phyloP scores from a whole-genome alignment of 1,140 invertebrate genomes.

The Drosophila gunungcola region DNA sequence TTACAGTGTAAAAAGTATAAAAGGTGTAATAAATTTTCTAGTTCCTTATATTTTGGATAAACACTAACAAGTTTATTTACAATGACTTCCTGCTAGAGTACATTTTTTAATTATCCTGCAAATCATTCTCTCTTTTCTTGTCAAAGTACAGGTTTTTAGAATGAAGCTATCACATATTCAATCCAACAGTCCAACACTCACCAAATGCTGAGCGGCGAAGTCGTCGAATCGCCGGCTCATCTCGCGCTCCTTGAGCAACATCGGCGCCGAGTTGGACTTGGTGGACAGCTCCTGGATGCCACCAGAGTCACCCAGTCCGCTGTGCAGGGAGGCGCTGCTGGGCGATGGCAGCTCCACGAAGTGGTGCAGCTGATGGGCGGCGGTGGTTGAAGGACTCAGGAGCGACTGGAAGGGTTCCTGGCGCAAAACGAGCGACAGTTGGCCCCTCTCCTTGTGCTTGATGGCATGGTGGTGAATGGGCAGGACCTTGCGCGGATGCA shows the following conservation, averaged over 20 bases:
- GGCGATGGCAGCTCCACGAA: slow-evolving; percentile 81
- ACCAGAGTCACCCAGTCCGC: slow-evolving; percentile 66
- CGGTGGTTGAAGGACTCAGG: slow-evolving; percentile 61
- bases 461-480: slow-evolving; percentile 42
- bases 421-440: slow-evolving; percentile 68
- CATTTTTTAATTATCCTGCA: too few relatives aligned
- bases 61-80: too few relatives aligned
- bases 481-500: slow-evolving; percentile 60
- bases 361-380: slow-evolving; percentile 58
- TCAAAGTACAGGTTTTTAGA: too few relatives aligned
- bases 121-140: too few relatives aligned
- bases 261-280: slow-evolving; percentile 83
- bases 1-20: too few relatives aligned
- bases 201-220: slow-evolving; percentile 78
- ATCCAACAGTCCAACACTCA: slow-evolving; percentile 43
- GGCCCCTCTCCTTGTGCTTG: slow-evolving; percentile 63
- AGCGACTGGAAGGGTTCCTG: slow-evolving; percentile 80
- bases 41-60: too few relatives aligned
- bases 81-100: too few relatives aligned
- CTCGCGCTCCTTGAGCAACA: slow-evolving; percentile 81
- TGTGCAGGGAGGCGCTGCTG: slow-evolving; percentile 82
- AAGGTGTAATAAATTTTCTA: too few relatives aligned
- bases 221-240: slow-evolving; percentile 68
- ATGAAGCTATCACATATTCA: background rate
- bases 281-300: slow-evolving; percentile 82